Percentiles rank a stretch among this genome's conserved stretches.
These are phyloP conservation scores for Fringilla coelebs DNA, from an alignment of 2,797 vertebrate genomes.

Conservation along the genomic window DNA sequence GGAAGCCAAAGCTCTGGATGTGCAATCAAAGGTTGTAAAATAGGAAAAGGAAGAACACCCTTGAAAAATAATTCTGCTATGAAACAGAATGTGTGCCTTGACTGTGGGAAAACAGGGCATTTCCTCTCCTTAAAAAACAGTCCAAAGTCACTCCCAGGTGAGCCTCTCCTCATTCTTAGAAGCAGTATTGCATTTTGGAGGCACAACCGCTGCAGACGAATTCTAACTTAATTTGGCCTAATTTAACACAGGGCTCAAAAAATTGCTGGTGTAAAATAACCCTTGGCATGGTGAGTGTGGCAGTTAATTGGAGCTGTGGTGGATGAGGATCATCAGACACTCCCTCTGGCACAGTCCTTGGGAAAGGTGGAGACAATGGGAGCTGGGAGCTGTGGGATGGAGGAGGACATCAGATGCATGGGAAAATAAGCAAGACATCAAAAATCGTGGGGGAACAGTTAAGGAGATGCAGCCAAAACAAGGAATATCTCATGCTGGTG, in stretches of 20 bases:
- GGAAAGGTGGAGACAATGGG: not conserved
- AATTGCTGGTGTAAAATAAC: not conserved
- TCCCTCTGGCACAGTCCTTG: not conserved
- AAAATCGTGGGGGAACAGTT: not conserved
- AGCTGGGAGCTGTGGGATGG: not conserved
- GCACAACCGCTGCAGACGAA: not conserved
- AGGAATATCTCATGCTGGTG: not conserved
- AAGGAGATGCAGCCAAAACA: not conserved
- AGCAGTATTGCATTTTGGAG: not conserved
- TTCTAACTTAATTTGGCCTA: not conserved
- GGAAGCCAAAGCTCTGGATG: constrained; percentile 54
- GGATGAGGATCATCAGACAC: not conserved
- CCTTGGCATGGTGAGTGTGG: not conserved
- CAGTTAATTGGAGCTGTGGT: not conserved
- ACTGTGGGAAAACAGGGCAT: constrained; percentile 29
- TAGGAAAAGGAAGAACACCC: constrained; percentile 47
- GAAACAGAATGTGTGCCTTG: not conserved
- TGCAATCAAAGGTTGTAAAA: constrained; percentile 54
- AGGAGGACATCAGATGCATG: not conserved
- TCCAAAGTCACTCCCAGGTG: not conserved
- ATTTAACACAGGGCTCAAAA: not conserved
- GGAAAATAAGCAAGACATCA: not conserved
- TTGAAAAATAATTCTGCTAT: constrained; percentile 38
- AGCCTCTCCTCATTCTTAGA: not conserved
- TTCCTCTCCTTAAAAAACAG: not conserved